A percentile compares a stretch with the other conserved stretches of the same genome.
Conservation (phyloP, 2,113 vertebrate genomes). For the Strigops habroptila region DNA sequence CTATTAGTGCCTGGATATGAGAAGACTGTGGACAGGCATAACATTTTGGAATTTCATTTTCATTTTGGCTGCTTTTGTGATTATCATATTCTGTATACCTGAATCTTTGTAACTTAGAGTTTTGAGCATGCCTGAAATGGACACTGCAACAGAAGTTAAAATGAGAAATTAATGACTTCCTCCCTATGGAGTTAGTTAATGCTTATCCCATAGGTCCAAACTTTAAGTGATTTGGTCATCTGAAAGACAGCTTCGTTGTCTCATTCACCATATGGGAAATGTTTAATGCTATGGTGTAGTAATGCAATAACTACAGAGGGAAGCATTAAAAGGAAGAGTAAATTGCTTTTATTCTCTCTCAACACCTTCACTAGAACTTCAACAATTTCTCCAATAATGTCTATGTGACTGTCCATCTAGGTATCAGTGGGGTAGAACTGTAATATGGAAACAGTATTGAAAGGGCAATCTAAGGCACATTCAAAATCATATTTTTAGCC, state of each 20-base stretch:
- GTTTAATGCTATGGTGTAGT: neutral
- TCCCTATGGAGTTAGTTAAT: neutral
- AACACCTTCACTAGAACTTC: neutral
- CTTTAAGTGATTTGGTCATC: neutral
- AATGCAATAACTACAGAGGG: neutral
- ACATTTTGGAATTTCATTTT: neutral
- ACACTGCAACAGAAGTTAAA: neutral
- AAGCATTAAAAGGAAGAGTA: neutral
- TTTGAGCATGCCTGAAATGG: neutral
- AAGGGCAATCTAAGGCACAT: neutral
- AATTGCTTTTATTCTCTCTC: neutral
- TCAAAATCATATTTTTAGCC: neutral
- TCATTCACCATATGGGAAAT: neutral
- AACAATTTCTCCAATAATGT: neutral
- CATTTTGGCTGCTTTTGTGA: neutral
- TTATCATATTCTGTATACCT: constrained; percentile 4
- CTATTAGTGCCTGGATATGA: neutral
- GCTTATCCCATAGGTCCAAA: neutral
- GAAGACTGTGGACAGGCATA: neutral
- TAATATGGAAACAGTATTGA: neutral
- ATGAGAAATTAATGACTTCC: neutral
- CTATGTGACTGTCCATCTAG: neutral
- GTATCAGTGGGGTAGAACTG: neutral
- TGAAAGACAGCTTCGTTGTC: neutral
- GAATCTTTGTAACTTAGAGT: neutral